Percentiles rank a stretch among this genome's conserved stretches.
Evolutionary conservation across 35 echinoderm and acorn worm genomes (phyloP).

Genomic region (Heliocidaris erythrogramma): DNA sequence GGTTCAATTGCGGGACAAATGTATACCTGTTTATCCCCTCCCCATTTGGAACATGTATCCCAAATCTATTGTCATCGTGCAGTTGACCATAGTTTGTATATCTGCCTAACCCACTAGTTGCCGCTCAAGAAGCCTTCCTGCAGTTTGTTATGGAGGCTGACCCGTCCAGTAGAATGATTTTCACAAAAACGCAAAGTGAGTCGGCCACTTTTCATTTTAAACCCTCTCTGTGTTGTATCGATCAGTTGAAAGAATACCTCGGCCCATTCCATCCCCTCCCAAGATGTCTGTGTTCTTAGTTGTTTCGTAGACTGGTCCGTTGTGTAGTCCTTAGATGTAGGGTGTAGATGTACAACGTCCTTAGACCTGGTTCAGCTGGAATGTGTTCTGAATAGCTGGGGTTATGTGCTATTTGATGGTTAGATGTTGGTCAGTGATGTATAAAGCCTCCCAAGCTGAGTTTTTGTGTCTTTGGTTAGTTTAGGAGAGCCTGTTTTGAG

Average conservation of each 20-base stretch:
- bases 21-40: no score
- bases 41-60: no score
- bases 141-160: conserved; percentile 20
- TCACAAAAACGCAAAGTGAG: conserved; percentile 21
- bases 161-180: background rate
- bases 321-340: background rate
- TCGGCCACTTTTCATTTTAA: background rate
- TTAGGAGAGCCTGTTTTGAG: background rate
- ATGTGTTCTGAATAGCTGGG: background rate
- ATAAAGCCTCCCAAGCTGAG: background rate
- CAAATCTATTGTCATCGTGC: background rate
- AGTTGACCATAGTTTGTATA: background rate
- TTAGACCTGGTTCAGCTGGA: background rate
- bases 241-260: background rate
- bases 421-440: background rate
- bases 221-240: background rate
- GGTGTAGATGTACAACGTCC: background rate
- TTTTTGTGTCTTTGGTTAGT: background rate
- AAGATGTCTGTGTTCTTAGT: background rate
- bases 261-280: background rate
- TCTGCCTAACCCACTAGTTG: conserved; percentile 25
- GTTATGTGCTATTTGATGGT: background rate
- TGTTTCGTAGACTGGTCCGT: background rate
- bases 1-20: no score
- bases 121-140: conserved; percentile 27